phyloP scores from a whole-genome alignment of 2,888 invertebrate genomes.

The Phaedon cochleariae region DNA sequence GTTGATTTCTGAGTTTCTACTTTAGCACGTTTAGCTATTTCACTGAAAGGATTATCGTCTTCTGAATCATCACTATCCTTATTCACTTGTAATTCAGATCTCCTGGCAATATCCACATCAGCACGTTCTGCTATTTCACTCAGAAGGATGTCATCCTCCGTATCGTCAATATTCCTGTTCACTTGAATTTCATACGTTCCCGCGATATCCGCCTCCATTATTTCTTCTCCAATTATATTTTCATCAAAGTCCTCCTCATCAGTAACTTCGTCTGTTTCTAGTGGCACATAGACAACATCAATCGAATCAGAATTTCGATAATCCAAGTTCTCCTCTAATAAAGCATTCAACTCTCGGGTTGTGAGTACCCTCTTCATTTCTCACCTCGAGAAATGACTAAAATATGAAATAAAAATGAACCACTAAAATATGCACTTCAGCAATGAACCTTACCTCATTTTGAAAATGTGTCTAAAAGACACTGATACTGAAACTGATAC shows the following conservation, averaged over 20 bases:
- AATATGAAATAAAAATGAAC: slow-evolving; percentile 7
- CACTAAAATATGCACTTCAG: neutral
- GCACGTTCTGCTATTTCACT: slow-evolving; percentile 19
- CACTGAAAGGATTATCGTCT: slow-evolving; percentile 4
- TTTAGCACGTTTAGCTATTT: neutral
- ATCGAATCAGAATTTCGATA: slow-evolving; percentile 22
- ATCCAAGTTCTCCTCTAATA: neutral
- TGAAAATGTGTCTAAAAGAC: neutral
- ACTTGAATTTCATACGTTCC: slow-evolving; percentile 28
- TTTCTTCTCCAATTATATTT: slow-evolving; percentile 24
- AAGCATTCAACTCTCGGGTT: slow-evolving; percentile 1
- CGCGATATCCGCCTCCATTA: slow-evolving; percentile 23
- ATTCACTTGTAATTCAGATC: slow-evolving; percentile 8
- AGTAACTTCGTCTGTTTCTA: slow-evolving; percentile 24
- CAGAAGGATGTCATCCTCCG: slow-evolving; percentile 21
- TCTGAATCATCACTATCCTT: slow-evolving; percentile 12
- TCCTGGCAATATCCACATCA: slow-evolving; percentile 1
- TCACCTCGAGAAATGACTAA: slow-evolving; percentile 19
- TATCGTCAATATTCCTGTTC: slow-evolving; percentile 3
- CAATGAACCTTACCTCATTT: neutral
- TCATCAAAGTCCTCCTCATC: slow-evolving; percentile 27
- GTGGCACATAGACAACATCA: slow-evolving; percentile 32
- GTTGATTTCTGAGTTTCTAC: slow-evolving; percentile 4
- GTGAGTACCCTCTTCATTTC: slow-evolving; percentile 25
- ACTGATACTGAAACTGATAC: neutral